Percentiles rank a stretch among this genome's conserved stretches.
phyloP scores from a whole-genome alignment of 1,140 invertebrate genomes.

The Brachionus calyciflorus region DNA sequence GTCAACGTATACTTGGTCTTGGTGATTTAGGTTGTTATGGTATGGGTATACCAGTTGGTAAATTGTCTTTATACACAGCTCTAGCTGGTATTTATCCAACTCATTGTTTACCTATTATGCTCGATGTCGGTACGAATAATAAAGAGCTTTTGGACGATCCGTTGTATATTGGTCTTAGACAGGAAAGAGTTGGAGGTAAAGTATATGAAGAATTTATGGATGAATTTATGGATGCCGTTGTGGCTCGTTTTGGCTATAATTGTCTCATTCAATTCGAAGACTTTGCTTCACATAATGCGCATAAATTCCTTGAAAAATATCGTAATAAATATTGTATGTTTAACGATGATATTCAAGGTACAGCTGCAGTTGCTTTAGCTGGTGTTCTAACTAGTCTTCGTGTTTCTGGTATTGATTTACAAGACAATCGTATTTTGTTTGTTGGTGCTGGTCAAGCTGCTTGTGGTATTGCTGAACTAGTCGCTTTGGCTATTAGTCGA shows the following conservation, averaged over 20 bases:
- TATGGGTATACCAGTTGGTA: slow-evolving; percentile 61
- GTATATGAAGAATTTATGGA: slow-evolving; percentile 93
- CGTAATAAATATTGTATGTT: slow-evolving; percentile 58
- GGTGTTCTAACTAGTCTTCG: slow-evolving; percentile 54
- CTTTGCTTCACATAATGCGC: slow-evolving; percentile 61
- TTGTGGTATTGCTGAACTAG: slow-evolving; percentile 58
- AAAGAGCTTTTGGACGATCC: slow-evolving; percentile 81
- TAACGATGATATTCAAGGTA: slow-evolving; percentile 63
- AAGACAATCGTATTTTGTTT: slow-evolving; percentile 58
- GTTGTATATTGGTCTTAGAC: slow-evolving; percentile 86
- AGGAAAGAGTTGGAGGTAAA: slow-evolving; percentile 76
- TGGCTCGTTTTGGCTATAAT: slow-evolving; percentile 67
- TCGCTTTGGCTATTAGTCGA: slow-evolving; percentile 54
- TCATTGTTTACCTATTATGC: slow-evolving; percentile 55
- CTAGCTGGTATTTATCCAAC: slow-evolving; percentile 56
- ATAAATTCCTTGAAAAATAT: slow-evolving; percentile 59
- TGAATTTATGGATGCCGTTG: slow-evolving; percentile 94
- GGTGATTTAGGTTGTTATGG: slow-evolving; percentile 60
- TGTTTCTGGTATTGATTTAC: slow-evolving; percentile 55
- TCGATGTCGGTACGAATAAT: slow-evolving; percentile 60
- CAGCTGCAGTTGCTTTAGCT: slow-evolving; percentile 59
- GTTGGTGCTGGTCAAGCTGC: slow-evolving; percentile 61
- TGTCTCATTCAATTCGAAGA: slow-evolving; percentile 61
- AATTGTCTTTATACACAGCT: slow-evolving; percentile 59
- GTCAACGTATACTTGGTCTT: slow-evolving; percentile 59